phyloP scores from a whole-genome alignment of 2,888 invertebrate genomes.

The Chymomyza fuscimana region DNA sequence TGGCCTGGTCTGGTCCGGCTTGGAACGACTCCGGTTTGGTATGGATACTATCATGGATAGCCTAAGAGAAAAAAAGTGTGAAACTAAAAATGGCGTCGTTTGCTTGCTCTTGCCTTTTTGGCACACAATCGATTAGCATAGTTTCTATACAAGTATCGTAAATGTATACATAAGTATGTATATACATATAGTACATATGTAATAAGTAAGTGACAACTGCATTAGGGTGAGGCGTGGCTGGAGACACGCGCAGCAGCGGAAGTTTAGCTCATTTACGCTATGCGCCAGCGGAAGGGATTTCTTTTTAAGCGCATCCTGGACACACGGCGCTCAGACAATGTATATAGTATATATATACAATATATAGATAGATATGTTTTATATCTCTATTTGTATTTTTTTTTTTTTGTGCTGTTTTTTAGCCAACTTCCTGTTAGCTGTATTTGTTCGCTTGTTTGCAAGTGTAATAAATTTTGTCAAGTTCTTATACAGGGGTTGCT shows the following conservation, averaged over 20 bases:
- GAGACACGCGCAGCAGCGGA: slow-evolving; percentile 71
- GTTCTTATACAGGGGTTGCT: slow-evolving; percentile 7
- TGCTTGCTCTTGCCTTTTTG: slow-evolving; percentile 11
- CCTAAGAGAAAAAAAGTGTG: slow-evolving; percentile 55
- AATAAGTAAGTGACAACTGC: slow-evolving; percentile 55
- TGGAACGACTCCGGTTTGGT: not conserved
- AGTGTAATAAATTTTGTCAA: slow-evolving; percentile 25
- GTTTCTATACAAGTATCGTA: slow-evolving; percentile 46
- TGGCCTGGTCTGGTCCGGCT: slow-evolving; percentile 24
- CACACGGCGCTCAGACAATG: slow-evolving; percentile 48
- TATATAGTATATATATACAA: not conserved
- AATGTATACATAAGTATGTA: not conserved
- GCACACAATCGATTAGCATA: slow-evolving; percentile 61
- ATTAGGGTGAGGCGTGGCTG: slow-evolving; percentile 42
- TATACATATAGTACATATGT: slow-evolving; percentile 13
- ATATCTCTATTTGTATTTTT: not conserved
- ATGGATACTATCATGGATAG: not conserved
- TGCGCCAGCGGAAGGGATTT: slow-evolving; percentile 66
- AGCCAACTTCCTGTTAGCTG: slow-evolving; percentile 46
- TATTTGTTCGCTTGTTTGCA: slow-evolving; percentile 1
- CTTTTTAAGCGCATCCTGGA: slow-evolving; percentile 72
- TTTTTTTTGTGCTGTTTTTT: slow-evolving; percentile 7
- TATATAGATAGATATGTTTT: not conserved
- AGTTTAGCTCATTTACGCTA: slow-evolving; percentile 69
- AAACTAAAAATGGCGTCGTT: slow-evolving; percentile 71